A percentile compares a stretch with the other conserved stretches of the same genome.
These are phyloP conservation scores for Mustela nigripes DNA, from an alignment of 2,113 vertebrate genomes.

Conservation along the genomic window DNA sequence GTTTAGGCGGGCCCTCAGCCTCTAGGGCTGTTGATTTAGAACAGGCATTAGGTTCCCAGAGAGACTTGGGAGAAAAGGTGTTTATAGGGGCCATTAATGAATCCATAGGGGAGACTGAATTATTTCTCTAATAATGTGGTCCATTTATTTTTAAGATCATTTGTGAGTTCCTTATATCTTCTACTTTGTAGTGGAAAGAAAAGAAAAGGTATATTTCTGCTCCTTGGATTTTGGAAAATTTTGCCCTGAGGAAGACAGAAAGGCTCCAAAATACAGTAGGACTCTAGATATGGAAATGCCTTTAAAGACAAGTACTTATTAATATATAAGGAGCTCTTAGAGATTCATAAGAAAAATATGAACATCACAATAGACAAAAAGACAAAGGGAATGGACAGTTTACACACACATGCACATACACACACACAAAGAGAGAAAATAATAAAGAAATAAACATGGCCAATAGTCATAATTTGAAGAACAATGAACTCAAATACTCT, in stretches of 20 bases:
- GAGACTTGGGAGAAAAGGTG: conserved; percentile 63
- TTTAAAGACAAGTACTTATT: conserved; percentile 52
- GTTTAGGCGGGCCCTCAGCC: not conserved
- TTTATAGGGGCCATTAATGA: conserved; percentile 64
- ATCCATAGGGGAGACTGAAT: conserved; percentile 62
- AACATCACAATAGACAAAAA: conserved; percentile 7
- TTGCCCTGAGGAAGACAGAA: conserved; percentile 48
- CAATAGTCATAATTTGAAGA: conserved; percentile 38
- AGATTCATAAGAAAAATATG: conserved; percentile 36
- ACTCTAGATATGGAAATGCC: not conserved
- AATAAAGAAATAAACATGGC: not conserved
- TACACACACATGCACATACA: not conserved
- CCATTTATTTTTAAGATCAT: conserved; percentile 75
- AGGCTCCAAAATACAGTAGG: not conserved
- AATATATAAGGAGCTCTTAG: not conserved
- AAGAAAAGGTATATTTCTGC: conserved; percentile 57
- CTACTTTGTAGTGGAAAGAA: conserved; percentile 56
- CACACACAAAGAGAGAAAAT: not conserved
- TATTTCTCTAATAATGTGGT: conserved; percentile 63
- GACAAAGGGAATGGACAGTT: not conserved
- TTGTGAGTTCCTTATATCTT: conserved; percentile 71
- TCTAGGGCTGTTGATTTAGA: conserved; percentile 72
- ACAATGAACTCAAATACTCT: not conserved
- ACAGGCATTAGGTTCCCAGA: conserved; percentile 54
- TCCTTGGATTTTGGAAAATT: conserved; percentile 31